Base-by-base conservation (phyloP, 2,888 invertebrate genomes). In the Dilophus febrilis region DNA sequence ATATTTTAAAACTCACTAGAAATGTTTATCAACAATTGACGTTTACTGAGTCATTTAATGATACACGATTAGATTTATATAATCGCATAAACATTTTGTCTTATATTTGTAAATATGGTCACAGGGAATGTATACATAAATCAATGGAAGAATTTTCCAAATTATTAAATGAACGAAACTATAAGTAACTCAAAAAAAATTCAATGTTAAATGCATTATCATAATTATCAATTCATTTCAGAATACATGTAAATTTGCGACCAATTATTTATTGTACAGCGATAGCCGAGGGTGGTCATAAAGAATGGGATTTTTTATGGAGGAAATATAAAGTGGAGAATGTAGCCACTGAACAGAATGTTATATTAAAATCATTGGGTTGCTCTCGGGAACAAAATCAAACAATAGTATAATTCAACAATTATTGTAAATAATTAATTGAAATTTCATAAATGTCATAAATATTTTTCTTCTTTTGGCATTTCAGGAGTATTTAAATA, bases 241-340 rank as follows among this genome's bases (percentile, higher is more conserved):
- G 72, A 22, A 64, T 75, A 41, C 64, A 71, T 17, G 68, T 69
- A 7, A 79, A 86, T 51, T 65, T 75, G 37, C 74, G 80, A 39
- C 59, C 67, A 19, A 68, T 73, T 38, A 79, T 86, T 1, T 87
- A 85, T 59, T 87, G 87, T 53, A 72, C 71, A 17, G 82, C 71
- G 2, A 64, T 88, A 8, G 69, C 73, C n/a, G 55, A 70, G 26
- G 82, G 80, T 1, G 62, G 60, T 1, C 50, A 54, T n/a, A 53
- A 54, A 0, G 75, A 81, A 44, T 88, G 81, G 70, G 51, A 72
- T 2, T 70, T 64, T 48, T 58, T 82, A 17, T 80, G 77, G 70
- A 47, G 64, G 0, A 68, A 72, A 45, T 84, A 74, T 57, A 51
- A 58, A 38, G 53, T 48, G 0, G 67, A 72, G 38, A 69, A 71